These are phyloP conservation scores for Hypocryptadius cinnamomeus DNA, from an alignment of 2,113 vertebrate species.

Conservation along the genomic window DNA sequence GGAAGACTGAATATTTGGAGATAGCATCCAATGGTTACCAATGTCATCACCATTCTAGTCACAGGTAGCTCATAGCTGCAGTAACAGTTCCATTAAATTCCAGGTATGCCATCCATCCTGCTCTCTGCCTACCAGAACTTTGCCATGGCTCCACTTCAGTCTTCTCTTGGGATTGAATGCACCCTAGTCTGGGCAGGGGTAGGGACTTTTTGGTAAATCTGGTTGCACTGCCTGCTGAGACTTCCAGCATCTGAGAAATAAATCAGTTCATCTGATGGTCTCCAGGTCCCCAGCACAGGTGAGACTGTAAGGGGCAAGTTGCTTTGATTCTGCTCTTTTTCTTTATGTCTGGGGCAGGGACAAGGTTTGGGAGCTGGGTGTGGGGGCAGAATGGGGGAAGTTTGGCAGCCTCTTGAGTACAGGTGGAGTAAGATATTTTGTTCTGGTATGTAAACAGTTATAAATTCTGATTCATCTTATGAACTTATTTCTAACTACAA, in stretches of 20 bases:
- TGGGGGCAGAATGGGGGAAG: background rate
- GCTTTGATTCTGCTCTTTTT: background rate
- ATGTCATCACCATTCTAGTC: background rate
- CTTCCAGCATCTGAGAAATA: background rate
- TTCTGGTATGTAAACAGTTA: background rate
- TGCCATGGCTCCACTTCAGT: background rate
- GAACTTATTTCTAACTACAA: background rate
- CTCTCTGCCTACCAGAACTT: background rate
- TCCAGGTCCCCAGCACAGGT: background rate
- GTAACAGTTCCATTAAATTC: background rate
- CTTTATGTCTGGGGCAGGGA: background rate
- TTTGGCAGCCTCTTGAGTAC: background rate
- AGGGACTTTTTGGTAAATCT: background rate
- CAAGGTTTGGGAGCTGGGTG: background rate
- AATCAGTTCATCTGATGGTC: background rate
- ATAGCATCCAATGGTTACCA: background rate
- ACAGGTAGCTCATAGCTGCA: background rate
- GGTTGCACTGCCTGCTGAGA: background rate
- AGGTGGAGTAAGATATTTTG: background rate
- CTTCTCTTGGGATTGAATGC: background rate
- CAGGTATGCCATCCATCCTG: background rate
- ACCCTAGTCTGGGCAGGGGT: too few species aligned
- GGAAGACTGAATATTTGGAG: background rate
- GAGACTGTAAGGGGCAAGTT: fast-evolving
- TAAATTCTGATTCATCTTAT: background rate